These are phyloP conservation scores for Ciona savignyi DNA, from an alignment of 23 tunicate species.

Conservation along the genomic window DNA sequence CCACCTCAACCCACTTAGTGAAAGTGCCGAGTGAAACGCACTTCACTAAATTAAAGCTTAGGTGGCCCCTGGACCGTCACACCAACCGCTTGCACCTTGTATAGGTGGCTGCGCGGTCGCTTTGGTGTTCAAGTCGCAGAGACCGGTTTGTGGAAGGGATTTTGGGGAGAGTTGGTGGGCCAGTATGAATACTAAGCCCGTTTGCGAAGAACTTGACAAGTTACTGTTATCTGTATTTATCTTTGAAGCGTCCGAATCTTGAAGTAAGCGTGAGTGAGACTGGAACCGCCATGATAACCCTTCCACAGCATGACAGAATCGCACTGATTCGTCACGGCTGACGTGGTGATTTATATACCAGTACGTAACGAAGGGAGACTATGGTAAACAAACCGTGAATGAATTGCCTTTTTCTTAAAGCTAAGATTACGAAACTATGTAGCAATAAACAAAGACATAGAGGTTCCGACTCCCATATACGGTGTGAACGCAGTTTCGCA, in stretches of 20 bases:
- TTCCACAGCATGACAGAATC: constrained; percentile 68
- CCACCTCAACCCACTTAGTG: constrained; percentile 34
- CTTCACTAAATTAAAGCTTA: constrained; percentile 6
- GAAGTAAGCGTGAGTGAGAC: constrained; percentile 62
- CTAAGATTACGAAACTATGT: too few species aligned
- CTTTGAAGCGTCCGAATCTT: constrained; percentile 28
- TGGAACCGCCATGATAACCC: constrained; percentile 54
- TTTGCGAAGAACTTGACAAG: constrained; percentile 37
- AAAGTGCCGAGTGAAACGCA: neutral
- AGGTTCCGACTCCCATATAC: too few species aligned
- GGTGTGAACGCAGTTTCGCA: too few species aligned
- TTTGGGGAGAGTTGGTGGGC: constrained; percentile 22
- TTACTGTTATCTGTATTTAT: constrained; percentile 53
- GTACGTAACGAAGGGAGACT: too few species aligned
- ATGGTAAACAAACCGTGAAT: too few species aligned
- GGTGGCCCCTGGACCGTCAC: constrained; percentile 75
- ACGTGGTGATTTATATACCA: neutral
- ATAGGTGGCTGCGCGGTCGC: constrained; percentile 67
- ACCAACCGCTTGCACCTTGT: constrained; percentile 64
- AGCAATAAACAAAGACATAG: too few species aligned
- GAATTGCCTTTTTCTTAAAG: too few species aligned
- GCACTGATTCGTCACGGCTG: constrained; percentile 4
- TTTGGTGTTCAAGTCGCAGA: constrained; percentile 28
- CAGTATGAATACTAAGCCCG: constrained; percentile 50
- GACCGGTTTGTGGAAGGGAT: constrained; percentile 68